Percentiles rank a stretch among this genome's conserved stretches.
phyloP scores from a whole-genome alignment of 1,140 invertebrate genomes.

The Drosophila virilis region DNA sequence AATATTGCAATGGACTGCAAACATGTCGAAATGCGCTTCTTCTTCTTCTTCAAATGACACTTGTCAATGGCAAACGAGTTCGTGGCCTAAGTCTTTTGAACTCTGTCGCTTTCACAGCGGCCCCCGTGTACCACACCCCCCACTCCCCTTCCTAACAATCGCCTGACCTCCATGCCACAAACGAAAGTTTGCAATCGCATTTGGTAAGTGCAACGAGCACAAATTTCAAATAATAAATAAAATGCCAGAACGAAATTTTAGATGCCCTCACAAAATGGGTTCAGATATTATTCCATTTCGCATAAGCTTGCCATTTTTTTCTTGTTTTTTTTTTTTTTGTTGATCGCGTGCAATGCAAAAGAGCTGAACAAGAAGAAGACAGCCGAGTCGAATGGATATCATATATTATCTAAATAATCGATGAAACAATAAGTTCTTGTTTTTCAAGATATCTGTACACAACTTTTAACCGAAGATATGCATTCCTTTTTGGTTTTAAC shows the following conservation, averaged over 20 bases:
- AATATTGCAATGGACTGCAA: conserved; percentile 25
- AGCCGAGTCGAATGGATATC: too few species aligned
- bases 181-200: conserved; percentile 46
- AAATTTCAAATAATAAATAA: conserved; percentile 5
- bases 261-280: background rate
- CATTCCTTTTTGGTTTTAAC: too few species aligned
- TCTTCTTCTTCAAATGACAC: conserved; percentile 60
- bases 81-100: conserved; percentile 77
- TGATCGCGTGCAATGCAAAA: too few species aligned
- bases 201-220: conserved; percentile 10
- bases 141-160: background rate
- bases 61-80: conserved; percentile 75
- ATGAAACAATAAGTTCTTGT: too few species aligned
- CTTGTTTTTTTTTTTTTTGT: too few species aligned
- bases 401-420: too few species aligned
- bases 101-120: conserved; percentile 55
- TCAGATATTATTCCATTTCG: too few species aligned
- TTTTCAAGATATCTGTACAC: too few species aligned
- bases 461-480: too few species aligned
- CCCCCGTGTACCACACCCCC: background rate
- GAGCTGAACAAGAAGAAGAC: too few species aligned
- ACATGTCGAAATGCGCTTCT: conserved; percentile 49
- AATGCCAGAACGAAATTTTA: conserved; percentile 17
- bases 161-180: conserved; percentile 39
- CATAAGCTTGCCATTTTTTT: too few species aligned